phyloP scores from a whole-genome alignment of 2,113 vertebrate genomes.

The Nettapus auritus region DNA sequence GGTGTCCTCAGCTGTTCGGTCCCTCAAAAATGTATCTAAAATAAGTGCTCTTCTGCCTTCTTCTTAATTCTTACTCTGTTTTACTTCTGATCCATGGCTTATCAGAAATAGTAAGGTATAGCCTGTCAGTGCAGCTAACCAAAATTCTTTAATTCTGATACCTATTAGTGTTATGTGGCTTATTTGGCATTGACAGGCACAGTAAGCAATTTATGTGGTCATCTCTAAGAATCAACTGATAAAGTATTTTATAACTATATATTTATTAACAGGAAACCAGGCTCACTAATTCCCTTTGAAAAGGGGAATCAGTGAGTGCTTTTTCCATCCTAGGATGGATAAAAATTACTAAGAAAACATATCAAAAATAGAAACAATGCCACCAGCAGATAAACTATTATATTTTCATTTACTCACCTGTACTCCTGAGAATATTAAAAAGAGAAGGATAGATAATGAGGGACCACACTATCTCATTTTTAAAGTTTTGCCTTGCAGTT shows the following conservation, averaged over 20 bases:
- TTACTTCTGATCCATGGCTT: neutral
- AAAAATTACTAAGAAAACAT: neutral
- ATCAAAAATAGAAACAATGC: neutral
- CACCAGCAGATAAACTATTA: neutral
- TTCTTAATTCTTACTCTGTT: neutral
- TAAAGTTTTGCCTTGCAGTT: neutral
- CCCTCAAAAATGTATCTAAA: neutral
- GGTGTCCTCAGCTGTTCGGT: constrained; percentile 2
- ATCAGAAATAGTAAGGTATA: neutral
- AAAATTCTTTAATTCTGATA: neutral
- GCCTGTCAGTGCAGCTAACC: neutral
- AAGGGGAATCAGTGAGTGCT: neutral
- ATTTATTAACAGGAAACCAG: neutral
- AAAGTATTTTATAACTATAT: neutral
- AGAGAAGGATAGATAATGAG: neutral
- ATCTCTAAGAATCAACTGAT: neutral
- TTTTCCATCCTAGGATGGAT: neutral
- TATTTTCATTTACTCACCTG: neutral
- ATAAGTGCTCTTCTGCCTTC: neutral
- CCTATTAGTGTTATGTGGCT: neutral
- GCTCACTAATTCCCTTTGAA: neutral
- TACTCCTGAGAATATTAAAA: neutral
- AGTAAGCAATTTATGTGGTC: neutral
- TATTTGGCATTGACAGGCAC: neutral
- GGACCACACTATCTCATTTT: neutral